Percentiles rank a stretch among this genome's conserved stretches.
phyloP scores from a whole-genome alignment of 2,888 invertebrate genomes.

The Brassicogethes aeneus region DNA sequence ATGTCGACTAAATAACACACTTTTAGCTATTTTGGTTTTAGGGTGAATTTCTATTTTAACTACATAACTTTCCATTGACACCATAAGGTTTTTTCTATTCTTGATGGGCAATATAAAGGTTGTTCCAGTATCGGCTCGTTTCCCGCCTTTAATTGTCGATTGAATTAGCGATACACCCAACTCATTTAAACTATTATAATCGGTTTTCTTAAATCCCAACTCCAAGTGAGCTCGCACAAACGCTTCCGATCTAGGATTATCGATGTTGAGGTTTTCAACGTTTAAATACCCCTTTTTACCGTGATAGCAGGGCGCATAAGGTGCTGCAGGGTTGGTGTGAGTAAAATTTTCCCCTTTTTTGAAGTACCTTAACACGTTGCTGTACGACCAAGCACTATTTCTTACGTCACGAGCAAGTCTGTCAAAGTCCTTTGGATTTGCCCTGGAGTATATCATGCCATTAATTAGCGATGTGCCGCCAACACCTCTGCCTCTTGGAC shows the following conservation, averaged over 20 bases:
- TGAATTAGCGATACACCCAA: neutral
- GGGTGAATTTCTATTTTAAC: neutral
- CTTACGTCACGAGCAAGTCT: neutral
- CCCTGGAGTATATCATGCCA: neutral
- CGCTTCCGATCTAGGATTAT: neutral
- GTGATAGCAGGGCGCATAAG: neutral
- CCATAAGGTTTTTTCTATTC: neutral
- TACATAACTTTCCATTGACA: neutral
- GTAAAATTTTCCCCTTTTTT: neutral
- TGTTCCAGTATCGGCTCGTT: neutral
- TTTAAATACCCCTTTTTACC: neutral
- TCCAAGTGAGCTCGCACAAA: neutral
- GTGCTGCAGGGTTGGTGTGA: neutral
- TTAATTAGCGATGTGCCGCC: neutral
- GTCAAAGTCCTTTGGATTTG: neutral
- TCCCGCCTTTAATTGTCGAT: neutral
- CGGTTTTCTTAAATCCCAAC: neutral
- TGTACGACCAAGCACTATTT: neutral
- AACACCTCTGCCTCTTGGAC: neutral
- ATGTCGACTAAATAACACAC: neutral
- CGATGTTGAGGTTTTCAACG: conserved; percentile 20
- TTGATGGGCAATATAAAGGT: neutral
- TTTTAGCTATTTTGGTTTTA: neutral
- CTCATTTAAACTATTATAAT: neutral
- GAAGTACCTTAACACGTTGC: neutral